Evolutionary conservation across 2,797 vertebrate species (phyloP).

Genomic region (Xiphorhynchus erythropygius): DNA sequence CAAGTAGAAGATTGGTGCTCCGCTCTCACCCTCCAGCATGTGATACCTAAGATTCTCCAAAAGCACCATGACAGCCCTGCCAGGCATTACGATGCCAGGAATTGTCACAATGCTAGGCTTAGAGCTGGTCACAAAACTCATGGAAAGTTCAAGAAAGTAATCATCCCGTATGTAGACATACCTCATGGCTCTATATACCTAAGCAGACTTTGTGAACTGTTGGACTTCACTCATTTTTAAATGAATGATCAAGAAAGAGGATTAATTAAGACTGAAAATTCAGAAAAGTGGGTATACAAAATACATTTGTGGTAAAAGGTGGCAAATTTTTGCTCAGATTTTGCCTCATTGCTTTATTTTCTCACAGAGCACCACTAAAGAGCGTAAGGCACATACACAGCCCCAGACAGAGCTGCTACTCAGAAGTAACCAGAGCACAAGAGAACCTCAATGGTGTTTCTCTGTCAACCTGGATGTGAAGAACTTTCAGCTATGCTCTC

Average conservation of each 20-base stretch:
- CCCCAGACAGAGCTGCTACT: background rate
- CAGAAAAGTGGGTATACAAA: background rate
- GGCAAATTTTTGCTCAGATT: background rate
- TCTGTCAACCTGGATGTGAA: background rate
- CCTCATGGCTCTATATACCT: background rate
- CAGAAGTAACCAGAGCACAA: background rate
- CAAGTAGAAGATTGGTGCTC: background rate
- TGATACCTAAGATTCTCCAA: background rate
- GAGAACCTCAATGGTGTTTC: background rate
- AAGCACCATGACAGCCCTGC: background rate
- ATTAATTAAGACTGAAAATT: background rate
- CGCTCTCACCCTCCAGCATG: background rate
- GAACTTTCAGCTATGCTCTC: rapidly evolving
- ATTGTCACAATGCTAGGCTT: background rate
- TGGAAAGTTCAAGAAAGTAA: background rate
- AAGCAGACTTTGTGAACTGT: background rate
- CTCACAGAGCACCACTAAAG: background rate
- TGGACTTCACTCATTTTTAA: background rate
- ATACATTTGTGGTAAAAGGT: background rate
- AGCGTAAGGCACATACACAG: background rate
- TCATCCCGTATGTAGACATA: background rate
- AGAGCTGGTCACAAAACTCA: background rate
- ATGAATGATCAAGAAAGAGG: background rate
- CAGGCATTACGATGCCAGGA: background rate
- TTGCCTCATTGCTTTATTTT: background rate